These are phyloP conservation scores for Drosophila arawakana DNA, from an alignment of 1,140 invertebrate species.

Conservation along the genomic window DNA sequence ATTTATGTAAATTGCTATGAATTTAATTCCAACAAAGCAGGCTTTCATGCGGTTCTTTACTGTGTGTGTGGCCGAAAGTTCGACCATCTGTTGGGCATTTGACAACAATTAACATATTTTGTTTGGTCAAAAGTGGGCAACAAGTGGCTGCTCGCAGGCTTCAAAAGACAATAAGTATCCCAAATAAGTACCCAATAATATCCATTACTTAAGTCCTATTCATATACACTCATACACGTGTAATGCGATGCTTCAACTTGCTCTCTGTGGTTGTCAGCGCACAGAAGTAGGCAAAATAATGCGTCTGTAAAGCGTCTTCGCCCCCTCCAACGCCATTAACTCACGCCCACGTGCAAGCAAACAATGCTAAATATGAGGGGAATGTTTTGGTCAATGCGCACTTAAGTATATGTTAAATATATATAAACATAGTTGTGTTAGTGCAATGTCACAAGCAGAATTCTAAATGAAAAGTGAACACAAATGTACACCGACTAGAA, in stretches of 20 bases:
- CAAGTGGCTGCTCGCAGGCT: constrained; percentile 54
- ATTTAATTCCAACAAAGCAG: constrained; percentile 58
- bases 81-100: constrained; percentile 34
- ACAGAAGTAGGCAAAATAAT: constrained; percentile 57
- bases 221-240: constrained; percentile 52
- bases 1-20: constrained; percentile 64
- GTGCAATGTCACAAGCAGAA: constrained; percentile 20
- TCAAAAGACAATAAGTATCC: constrained; percentile 37
- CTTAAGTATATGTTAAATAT: constrained; percentile 66
- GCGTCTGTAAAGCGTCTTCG: constrained; percentile 52
- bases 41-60: constrained; percentile 43
- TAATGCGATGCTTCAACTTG: constrained; percentile 6
- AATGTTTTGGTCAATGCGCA: constrained; percentile 59
- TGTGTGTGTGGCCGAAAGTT: constrained; percentile 61
- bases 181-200: constrained; percentile 61
- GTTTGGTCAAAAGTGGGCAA: constrained; percentile 41
- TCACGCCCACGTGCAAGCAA: background rate
- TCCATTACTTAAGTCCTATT: constrained; percentile 46
- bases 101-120: constrained; percentile 73
- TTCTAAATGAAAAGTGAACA: constrained; percentile 1
- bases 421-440: constrained; percentile 37
- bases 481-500: background rate
- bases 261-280: constrained; percentile 40
- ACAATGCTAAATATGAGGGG: constrained; percentile 2
- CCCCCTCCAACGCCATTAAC: background rate